Conservation (phyloP, 2,888 invertebrate genomes). For the Salticus scenicus region DNA sequence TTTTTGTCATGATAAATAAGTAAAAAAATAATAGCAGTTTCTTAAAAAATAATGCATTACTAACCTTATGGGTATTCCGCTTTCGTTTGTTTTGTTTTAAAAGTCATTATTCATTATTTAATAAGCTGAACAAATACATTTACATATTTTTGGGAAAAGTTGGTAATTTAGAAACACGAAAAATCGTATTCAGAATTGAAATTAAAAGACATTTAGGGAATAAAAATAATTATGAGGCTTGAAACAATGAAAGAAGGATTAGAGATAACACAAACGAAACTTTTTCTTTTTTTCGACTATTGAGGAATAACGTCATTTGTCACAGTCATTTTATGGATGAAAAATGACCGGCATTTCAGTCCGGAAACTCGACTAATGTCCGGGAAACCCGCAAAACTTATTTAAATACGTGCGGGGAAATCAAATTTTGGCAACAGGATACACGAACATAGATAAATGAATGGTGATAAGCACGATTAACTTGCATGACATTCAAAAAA, state of each 20-base stretch:
- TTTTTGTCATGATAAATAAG: too few species aligned
- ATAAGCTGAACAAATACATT: too few species aligned
- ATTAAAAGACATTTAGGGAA: background rate
- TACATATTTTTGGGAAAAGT: too few species aligned
- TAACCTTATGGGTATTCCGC: too few species aligned
- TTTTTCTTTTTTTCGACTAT: background rate
- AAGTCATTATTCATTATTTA: too few species aligned
- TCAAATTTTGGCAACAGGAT: constrained; percentile 2
- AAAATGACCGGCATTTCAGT: background rate
- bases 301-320: background rate
- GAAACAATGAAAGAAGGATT: background rate
- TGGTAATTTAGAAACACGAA: background rate
- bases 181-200: background rate
- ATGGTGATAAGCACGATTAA: constrained; percentile 6
- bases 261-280: background rate
- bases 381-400: constrained; percentile 8
- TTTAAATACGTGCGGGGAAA: background rate
- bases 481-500: constrained; percentile 6
- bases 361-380: constrained; percentile 7
- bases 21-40: too few species aligned
- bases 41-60: too few species aligned
- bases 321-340: constrained; percentile 1
- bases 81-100: too few species aligned
- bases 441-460: constrained; percentile 3
- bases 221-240: background rate